Evolutionary conservation across 2,113 vertebrate species (phyloP), one percentile per base, ranked within the genome.

Genomic region (Actenoides lindsayi): DNA sequence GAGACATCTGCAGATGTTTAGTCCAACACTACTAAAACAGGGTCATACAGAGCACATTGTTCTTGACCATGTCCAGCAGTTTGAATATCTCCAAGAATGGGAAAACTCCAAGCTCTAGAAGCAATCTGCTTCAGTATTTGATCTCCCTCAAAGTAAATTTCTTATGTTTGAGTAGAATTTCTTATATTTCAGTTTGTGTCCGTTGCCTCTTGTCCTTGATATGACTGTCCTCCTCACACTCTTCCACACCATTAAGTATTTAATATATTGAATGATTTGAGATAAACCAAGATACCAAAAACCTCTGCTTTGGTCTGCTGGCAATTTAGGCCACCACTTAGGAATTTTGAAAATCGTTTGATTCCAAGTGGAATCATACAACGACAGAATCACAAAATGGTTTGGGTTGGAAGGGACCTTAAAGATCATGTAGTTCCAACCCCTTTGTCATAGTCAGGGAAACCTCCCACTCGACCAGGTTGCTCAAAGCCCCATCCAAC

Each of bases 311-410:
- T 42, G 13, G 28, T 13, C 23, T 77, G 53, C 12, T 62, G 24
- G 77, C 64, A 65, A n/a, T 62, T 50, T 69, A 65, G 21, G 5
- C 4, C 1, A 1, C 4, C 30, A 0, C 57, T 59, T 1, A 0
- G 5, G 6, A 50, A 68, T 44, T 83, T 56, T 54, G 18, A 68
- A 80, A 64, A 76, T 23, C 44, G 48, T 71, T 67, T 48, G 4
- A 41, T 85, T 70, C 11, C 35, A 31, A 57, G 4, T 44, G 17
- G 51, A 74, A 53, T 53, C 27, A 53, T 53, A 53, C 25, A 28
- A 53, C 28, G 13, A 53, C 14, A 53, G 51, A 53, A 53, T 28
- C 51, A 53, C 27, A 53, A 28, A 53, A 53, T 28, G 14, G 14
- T 53, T 53, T 53, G 8, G 13, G 50, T 27, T 51, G 48, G 25